A percentile compares a stretch with the other conserved stretches of the same genome.
Conservation (phyloP, 53 echinoderm and acorn worm genomes). For the Luidia sarsii region DNA sequence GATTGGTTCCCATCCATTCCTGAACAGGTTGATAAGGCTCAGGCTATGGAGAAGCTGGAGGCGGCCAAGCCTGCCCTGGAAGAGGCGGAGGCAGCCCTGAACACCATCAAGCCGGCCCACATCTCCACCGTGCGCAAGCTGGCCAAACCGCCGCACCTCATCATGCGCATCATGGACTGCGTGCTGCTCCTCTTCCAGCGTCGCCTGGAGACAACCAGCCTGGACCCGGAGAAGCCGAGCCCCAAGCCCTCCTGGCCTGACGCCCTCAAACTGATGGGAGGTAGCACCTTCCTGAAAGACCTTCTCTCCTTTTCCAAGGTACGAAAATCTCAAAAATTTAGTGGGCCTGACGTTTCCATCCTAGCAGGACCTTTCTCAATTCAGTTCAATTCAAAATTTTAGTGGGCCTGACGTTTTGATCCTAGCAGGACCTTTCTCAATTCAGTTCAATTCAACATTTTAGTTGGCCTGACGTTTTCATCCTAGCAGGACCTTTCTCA, state of each 20-base stretch:
- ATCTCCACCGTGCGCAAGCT: constrained; percentile 99
- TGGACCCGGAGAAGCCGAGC: constrained; percentile 91
- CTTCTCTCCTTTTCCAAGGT: constrained; percentile 93
- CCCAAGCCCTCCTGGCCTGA: constrained; percentile 94
- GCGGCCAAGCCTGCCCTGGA: constrained; percentile 94
- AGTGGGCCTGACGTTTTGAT: too few relatives aligned
- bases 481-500: too few relatives aligned
- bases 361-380: too few relatives aligned
- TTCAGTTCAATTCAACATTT: too few relatives aligned
- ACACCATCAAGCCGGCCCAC: constrained; percentile 97
- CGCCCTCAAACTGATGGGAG: constrained; percentile 89
- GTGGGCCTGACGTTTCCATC: too few relatives aligned
- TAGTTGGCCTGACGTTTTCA: too few relatives aligned
- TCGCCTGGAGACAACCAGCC: constrained; percentile 52
- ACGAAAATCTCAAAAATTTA: too few relatives aligned
- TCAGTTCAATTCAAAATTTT: too few relatives aligned
- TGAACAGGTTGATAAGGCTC: constrained; percentile 89
- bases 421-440: too few relatives aligned
- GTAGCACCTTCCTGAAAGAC: constrained; percentile 63
- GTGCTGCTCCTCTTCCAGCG: constrained; percentile 93
- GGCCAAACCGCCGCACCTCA: constrained; percentile 98
- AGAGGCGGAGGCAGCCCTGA: constrained; percentile 85
- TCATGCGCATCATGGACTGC: constrained; percentile 99
- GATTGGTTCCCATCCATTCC: too few relatives aligned
- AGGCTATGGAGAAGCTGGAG: constrained; percentile 81